Conservation (phyloP, 2,797 vertebrate species). For the Chiroxiphia lanceolata region DNA sequence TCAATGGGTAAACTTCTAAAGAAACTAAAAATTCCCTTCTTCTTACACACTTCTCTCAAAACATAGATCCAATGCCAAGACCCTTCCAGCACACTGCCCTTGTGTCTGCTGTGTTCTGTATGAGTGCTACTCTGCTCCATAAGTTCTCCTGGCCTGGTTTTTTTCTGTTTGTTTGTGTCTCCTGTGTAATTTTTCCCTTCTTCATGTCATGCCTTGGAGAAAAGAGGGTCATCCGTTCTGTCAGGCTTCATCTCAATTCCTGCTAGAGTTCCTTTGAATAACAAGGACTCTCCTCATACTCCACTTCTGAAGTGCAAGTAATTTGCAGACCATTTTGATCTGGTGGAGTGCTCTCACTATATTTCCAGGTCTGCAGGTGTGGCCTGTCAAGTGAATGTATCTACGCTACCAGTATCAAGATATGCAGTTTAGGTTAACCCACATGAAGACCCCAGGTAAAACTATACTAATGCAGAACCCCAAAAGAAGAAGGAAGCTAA, state of each 20-base stretch:
- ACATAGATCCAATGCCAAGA: neutral
- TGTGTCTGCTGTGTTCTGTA: neutral
- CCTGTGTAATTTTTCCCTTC: neutral
- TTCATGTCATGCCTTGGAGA: neutral
- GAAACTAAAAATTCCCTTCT: neutral
- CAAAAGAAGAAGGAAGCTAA: neutral
- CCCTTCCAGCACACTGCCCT: neutral
- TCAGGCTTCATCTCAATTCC: neutral
- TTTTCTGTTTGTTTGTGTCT: neutral
- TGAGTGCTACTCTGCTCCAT: neutral
- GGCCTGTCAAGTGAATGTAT: neutral
- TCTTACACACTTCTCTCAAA: neutral
- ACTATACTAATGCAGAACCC: neutral
- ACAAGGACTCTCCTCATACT: neutral
- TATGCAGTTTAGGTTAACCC: neutral
- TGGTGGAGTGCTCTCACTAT: neutral
- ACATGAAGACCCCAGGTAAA: neutral
- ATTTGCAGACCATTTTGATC: neutral
- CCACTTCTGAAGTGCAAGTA: neutral
- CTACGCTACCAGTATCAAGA: neutral
- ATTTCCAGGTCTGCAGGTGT: neutral
- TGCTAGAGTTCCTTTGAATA: neutral
- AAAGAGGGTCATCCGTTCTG: neutral
- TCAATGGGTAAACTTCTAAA: slow-evolving; percentile 15
- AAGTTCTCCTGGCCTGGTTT: neutral